Evolutionary conservation across 2,113 vertebrate genomes (phyloP), one percentile per base, ranked within the genome.

Genomic region (Heptranchias perlo): DNA sequence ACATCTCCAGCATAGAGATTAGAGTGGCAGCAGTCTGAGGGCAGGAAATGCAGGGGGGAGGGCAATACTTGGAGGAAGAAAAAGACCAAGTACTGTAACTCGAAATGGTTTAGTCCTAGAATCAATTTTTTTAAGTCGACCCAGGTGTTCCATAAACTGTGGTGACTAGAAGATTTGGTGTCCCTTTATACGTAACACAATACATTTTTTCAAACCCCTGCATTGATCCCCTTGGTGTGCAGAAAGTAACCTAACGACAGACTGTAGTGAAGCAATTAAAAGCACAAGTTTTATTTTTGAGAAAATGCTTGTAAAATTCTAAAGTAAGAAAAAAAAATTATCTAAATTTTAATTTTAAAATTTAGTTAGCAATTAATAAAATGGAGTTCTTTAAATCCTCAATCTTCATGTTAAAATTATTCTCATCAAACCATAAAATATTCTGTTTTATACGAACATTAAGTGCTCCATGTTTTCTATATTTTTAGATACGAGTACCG

Each of bases 401-500:
- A 21, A 62, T 23, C 54, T 92, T 54, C 69, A 73, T 73, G 23
- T 28, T 49, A 87, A 49, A 89, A 89, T 54, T 52, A 2, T 67
- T 95, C 58, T 69, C 0, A 78, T 35, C 95, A 67, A n/a, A 10
- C 18, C 0, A 61, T 78, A 61, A 2, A 91, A 96, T 96, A 4
- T 96, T 96, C 96, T 52, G 76, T 28, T 91, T 73, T 93, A 62
- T 87, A 69, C 4, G 89, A 87, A 8, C 87, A 2, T n/a, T 25
- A n/a, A 69, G 2, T 0, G 1, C 95, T 64, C 84, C 16, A 95
- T 76, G 52, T 52, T 96, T 16, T 82, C 52, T 65, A 1, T 23
- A 16, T 62, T 25, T 95, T 23, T 96, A 99, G 99, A 96, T 99
- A 99, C 0, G 99, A 99, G 96, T 99, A 99, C 97, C 98, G 99